phyloP scores from a whole-genome alignment of 2,113 vertebrate species.

The Lota lota region DNA sequence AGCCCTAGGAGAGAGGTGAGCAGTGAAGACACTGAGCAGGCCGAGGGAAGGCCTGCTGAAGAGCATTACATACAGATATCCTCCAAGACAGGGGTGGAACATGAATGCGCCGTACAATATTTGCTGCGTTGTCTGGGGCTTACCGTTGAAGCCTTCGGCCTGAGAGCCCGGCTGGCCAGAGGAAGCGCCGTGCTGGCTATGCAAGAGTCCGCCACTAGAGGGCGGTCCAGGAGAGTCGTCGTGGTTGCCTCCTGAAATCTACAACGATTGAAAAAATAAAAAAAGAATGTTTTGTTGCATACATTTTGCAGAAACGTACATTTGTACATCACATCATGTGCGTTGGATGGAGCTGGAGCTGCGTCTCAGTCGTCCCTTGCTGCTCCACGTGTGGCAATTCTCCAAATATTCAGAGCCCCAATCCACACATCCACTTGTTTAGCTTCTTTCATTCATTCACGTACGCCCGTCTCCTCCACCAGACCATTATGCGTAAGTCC shows the following conservation, averaged over 20 bases:
- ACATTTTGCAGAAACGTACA: too few relatives aligned
- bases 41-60: background rate
- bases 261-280: background rate
- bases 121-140: constrained; percentile 36
- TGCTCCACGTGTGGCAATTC: too few relatives aligned
- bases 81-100: background rate
- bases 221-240: constrained; percentile 79
- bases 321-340: too few relatives aligned
- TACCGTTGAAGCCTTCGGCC: constrained; percentile 82
- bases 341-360: too few relatives aligned
- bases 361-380: too few relatives aligned
- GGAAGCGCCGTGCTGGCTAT: constrained; percentile 75
- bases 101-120: background rate
- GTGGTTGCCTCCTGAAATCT: constrained; percentile 73
- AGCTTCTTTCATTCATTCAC: too few relatives aligned
- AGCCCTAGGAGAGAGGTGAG: constrained; percentile 53
- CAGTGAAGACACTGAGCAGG: background rate
- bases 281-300: too few relatives aligned
- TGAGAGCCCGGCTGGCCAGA: constrained; percentile 78
- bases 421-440: too few relatives aligned
- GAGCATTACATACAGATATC: too few relatives aligned
- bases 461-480: too few relatives aligned
- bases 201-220: constrained; percentile 76
- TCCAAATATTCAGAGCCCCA: too few relatives aligned
- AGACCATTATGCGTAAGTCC: constrained; percentile 17